These are phyloP conservation scores for Spisula solida DNA, from an alignment of 2,888 invertebrate species.

Conservation along the genomic window DNA sequence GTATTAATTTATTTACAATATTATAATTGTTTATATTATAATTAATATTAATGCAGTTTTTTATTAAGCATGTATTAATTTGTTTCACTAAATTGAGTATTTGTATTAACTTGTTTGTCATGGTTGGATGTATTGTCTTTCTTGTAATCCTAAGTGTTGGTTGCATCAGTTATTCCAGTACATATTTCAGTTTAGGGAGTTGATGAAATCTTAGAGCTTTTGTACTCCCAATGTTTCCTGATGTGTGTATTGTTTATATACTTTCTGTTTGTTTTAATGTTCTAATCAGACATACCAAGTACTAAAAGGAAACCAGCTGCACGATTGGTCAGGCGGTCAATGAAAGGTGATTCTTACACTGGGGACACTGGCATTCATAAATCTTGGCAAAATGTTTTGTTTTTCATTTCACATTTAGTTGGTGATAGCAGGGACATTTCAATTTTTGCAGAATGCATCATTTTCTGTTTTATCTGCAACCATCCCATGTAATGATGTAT, in stretches of 20 bases:
- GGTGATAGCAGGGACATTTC: not conserved
- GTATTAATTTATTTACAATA: not conserved
- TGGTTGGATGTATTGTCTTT: too few relatives aligned
- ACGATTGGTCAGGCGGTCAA: not conserved
- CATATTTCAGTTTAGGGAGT: too few relatives aligned
- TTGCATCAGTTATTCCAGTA: too few relatives aligned
- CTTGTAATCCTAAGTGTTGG: too few relatives aligned
- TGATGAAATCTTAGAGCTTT: too few relatives aligned
- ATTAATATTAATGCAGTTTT: not conserved
- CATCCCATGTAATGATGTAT: not conserved
- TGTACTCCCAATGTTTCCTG: not conserved
- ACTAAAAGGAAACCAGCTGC: conserved; percentile 5
- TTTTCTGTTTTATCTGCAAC: not conserved
- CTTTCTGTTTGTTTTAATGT: not conserved
- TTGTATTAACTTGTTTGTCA: too few relatives aligned
- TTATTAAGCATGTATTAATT: not conserved
- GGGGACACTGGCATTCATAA: conserved; percentile 8
- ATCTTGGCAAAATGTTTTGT: not conserved
- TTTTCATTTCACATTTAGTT: conserved; percentile 2
- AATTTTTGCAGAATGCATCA: not conserved
- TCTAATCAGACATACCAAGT: not conserved
- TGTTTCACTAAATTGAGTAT: not conserved
- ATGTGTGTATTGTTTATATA: not conserved
- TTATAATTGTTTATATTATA: not conserved
- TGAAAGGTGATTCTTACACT: conserved; percentile 20